A percentile compares a stretch with the other conserved stretches of the same genome.
Evolutionary conservation across 2,797 vertebrate species (phyloP).

Genomic region (Monodelphis domestica): DNA sequence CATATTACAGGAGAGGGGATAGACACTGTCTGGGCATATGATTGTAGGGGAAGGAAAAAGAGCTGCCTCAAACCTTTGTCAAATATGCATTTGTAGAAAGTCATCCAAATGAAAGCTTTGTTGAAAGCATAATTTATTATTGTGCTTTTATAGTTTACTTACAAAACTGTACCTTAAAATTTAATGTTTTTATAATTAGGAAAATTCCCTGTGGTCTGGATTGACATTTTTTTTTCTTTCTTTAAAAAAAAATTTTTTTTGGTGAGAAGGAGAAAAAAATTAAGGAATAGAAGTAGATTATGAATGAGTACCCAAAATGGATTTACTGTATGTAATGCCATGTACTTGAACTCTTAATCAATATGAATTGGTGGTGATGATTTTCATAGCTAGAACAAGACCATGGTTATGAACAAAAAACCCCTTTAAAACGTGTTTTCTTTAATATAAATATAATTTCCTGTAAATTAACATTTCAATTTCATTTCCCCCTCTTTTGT

Average conservation of each 20-base stretch:
- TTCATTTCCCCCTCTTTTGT: conserved; percentile 19
- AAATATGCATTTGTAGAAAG: not conserved
- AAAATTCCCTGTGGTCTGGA: not conserved
- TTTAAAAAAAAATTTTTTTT: too few relatives aligned
- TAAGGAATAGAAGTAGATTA: not conserved
- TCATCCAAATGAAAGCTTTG: not conserved
- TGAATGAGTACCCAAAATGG: not conserved
- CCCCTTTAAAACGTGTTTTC: not conserved
- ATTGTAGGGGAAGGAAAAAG: conserved; percentile 81
- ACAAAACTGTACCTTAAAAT: not conserved
- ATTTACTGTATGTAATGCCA: not conserved
- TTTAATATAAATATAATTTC: not conserved
- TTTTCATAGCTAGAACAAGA: not conserved
- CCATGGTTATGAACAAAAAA: not conserved
- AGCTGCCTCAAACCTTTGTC: conserved; percentile 5
- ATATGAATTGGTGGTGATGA: accelerated
- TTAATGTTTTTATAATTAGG: not conserved
- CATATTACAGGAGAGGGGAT: conserved; percentile 90
- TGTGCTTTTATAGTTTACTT: not conserved
- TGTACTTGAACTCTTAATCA: not conserved
- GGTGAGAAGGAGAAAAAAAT: not conserved
- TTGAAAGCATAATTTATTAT: not conserved
- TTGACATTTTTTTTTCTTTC: not conserved
- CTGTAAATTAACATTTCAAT: not conserved
- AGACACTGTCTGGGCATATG: conserved; percentile 95